A percentile compares a stretch with the other conserved stretches of the same genome.
Conservation (phyloP, 2,888 invertebrate genomes). For the Hypena proboscidalis region DNA sequence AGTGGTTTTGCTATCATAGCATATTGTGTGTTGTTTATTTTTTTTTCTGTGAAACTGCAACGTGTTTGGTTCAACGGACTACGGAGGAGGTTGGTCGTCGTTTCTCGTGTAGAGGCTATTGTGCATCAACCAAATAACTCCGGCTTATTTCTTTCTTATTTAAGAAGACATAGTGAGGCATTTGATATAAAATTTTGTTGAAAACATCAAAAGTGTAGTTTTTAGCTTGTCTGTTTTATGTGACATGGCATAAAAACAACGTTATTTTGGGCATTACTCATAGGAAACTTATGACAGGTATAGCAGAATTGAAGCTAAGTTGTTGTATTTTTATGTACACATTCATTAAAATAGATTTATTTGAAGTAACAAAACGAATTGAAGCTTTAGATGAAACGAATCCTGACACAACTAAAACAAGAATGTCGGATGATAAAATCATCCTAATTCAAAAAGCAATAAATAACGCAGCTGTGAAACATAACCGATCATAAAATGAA, state of each 20-base stretch:
- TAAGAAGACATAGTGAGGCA: conserved; percentile 12
- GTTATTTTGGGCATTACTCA: no score
- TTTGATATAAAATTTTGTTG: neutral
- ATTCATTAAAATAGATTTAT: conserved; percentile 2
- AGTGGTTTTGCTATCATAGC: conserved; percentile 58
- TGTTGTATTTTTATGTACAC: no score
- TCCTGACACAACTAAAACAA: no score
- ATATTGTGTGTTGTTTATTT: conserved; percentile 74
- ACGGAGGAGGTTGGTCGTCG: conserved; percentile 80
- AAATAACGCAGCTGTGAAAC: neutral
- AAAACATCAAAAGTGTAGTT: no score
- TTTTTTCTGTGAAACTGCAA: conserved; percentile 78
- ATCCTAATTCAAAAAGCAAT: neutral
- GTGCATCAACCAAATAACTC: conserved; percentile 70
- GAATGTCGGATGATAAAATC: neutral
- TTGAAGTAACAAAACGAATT: neutral
- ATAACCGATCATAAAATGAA: conserved; percentile 4
- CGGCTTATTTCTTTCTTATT: conserved; percentile 55
- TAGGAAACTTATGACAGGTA: no score
- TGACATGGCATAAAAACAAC: no score
- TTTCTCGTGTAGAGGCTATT: conserved; percentile 72
- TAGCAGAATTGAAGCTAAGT: no score
- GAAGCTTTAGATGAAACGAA: no score
- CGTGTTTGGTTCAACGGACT: conserved; percentile 85
- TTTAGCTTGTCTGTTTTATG: no score